Evolutionary conservation across 2,113 vertebrate species (phyloP), one percentile per base, ranked within the genome.

Genomic region (Thryonomys swinderianus): DNA sequence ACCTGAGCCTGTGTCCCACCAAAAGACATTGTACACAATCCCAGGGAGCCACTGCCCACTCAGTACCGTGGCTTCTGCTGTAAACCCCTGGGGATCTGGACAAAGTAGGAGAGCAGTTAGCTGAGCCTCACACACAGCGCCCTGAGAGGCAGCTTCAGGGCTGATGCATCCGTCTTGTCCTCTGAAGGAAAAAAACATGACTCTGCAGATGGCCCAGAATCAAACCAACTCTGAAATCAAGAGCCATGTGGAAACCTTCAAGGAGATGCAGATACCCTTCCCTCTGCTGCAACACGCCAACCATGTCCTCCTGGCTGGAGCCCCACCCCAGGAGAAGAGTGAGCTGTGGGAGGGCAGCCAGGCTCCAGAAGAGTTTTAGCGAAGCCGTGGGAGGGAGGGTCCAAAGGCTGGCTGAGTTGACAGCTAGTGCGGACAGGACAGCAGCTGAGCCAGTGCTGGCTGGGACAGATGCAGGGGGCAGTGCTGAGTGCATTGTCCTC

Each of bases 241-340:
- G 57, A 85, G 45, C 17, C 92, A 27, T 16, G 6, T 66, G 53
- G 64, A 53, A 53, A 87, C 76, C 74, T 97, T 98, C 67, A 79
- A 81, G 78, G 92, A 95, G n/a, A 86, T 37, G 0, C 91, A 84
- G 5, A 79, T 94, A 69, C 23, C 78, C 59, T 95, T 95, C 7
- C 74, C 17, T 0, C 73, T 87, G 16, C 88, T 78, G 91, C 91
- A 34, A 7, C 96, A 91, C 0, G 0, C 98, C 93, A 97, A 96
- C 81, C 98, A 98, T 92, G 90, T 40, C 3, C 82, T 98, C 59
- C 97, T 99, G 0, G 98, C 97, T 45, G 98, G 98, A 87, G 85
- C 45, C 14, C 84, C 7, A 0, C 27, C 95, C 14, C 53, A 45
- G 13, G 61, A 2, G 53, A 98, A 98, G 96, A 98, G 98, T 98